A percentile compares a stretch with the other conserved stretches of the same genome.
These are phyloP conservation scores for Melanaphis sacchari DNA, from an alignment of 1,140 invertebrate genomes.

Conservation along the genomic window DNA sequence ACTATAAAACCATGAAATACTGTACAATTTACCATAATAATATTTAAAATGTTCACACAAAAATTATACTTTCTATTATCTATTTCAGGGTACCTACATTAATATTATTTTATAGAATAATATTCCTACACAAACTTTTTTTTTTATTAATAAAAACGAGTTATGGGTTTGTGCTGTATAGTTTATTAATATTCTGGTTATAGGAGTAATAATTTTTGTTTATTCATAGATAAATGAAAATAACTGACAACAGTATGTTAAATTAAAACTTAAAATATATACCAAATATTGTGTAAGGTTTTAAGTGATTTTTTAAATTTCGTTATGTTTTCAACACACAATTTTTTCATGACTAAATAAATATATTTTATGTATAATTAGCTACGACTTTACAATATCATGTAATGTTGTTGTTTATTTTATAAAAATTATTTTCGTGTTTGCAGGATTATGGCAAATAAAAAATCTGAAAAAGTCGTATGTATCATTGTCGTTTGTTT, in stretches of 20 bases:
- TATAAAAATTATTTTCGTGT: not conserved
- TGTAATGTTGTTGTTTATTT: not conserved
- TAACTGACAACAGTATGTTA: not conserved
- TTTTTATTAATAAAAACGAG: not conserved
- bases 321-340: not conserved
- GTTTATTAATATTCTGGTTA: not conserved
- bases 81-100: not conserved
- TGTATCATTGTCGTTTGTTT: not conserved
- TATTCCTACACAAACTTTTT: not conserved
- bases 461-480: not conserved
- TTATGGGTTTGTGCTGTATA: not conserved
- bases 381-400: not conserved
- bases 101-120: slow-evolving; percentile 24
- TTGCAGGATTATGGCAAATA: slow-evolving; percentile 28
- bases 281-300: not conserved
- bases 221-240: not conserved
- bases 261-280: not conserved
- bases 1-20: not conserved
- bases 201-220: not conserved
- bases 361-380: not conserved
- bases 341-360: not conserved
- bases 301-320: not conserved
- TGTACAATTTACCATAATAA: not conserved
- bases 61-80: not conserved
- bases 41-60: not conserved